Percentiles rank a stretch among this genome's conserved stretches.
These are phyloP conservation scores for Oreonectes daqikongensis DNA, from an alignment of 2,797 vertebrate genomes.

Conservation along the genomic window DNA sequence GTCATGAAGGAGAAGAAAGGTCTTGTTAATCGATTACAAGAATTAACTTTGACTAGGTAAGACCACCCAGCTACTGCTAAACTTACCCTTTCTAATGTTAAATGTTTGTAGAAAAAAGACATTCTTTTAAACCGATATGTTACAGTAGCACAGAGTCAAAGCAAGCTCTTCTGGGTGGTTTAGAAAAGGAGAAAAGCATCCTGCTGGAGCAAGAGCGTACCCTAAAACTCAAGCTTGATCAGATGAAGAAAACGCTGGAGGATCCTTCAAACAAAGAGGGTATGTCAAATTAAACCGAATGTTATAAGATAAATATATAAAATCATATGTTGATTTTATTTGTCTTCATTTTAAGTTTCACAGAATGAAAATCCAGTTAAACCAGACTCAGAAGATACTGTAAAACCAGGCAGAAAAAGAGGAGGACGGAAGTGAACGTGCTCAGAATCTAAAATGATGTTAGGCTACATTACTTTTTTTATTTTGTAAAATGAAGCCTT, in stretches of 20 bases:
- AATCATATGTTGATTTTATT: neutral
- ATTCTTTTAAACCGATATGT: no score
- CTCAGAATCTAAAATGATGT: neutral
- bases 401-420: slow-evolving; percentile 33
- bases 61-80: neutral
- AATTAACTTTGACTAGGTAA: neutral
- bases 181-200: slow-evolving; percentile 47
- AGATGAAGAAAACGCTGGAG: slow-evolving; percentile 55
- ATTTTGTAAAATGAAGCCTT: neutral
- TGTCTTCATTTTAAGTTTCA: slow-evolving; percentile 5
- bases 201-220: slow-evolving; percentile 44
- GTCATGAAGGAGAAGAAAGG: slow-evolving; percentile 56
- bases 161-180: slow-evolving; percentile 11
- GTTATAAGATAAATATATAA: neutral
- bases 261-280: slow-evolving; percentile 48
- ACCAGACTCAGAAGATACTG: slow-evolving; percentile 9
- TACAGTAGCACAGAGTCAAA: slow-evolving; percentile 18
- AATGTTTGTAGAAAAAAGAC: no score
- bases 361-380: neutral
- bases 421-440: slow-evolving; percentile 4
- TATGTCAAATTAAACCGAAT: slow-evolving; percentile 33
- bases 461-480: neutral
- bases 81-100: no score
- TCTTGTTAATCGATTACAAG: slow-evolving; percentile 54
- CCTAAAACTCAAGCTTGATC: slow-evolving; percentile 55